These are phyloP conservation scores for Phrynosoma platyrhinos DNA, from an alignment of 2,113 vertebrate genomes.

Conservation along the genomic window DNA sequence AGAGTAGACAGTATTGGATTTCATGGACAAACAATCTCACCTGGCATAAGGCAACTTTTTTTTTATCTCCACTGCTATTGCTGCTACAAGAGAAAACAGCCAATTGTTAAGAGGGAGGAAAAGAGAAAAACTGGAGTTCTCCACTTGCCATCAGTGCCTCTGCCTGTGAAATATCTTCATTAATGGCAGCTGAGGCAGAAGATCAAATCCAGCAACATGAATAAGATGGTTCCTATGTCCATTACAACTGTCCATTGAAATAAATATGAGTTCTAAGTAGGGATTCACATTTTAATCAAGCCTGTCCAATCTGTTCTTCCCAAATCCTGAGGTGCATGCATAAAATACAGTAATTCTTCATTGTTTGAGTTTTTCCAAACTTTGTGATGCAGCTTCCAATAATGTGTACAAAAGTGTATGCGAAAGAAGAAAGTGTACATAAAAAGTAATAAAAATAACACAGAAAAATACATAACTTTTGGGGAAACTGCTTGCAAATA, in stretches of 20 bases:
- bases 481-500: too few species aligned
- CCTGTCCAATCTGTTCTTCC: not conserved
- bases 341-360: not conserved
- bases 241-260: not conserved
- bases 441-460: too few species aligned
- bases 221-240: not conserved
- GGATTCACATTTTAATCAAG: not conserved
- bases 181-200: not conserved
- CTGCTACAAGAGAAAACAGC: not conserved
- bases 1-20: too few species aligned
- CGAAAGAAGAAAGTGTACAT: too few species aligned
- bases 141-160: too few species aligned
- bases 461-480: too few species aligned
- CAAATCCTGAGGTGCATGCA: not conserved
- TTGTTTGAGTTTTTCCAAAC: too few species aligned
- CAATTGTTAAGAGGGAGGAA: not conserved
- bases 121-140: not conserved
- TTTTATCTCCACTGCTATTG: not conserved
- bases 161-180: not conserved
- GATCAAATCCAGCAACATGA: too few species aligned
- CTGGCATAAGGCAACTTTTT: too few species aligned
- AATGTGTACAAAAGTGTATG: too few species aligned
- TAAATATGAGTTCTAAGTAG: not conserved
- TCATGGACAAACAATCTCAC: too few species aligned
- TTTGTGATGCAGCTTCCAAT: too few species aligned